Conservation (phyloP, 2,888 invertebrate species). For the Trachelus tabidus region DNA sequence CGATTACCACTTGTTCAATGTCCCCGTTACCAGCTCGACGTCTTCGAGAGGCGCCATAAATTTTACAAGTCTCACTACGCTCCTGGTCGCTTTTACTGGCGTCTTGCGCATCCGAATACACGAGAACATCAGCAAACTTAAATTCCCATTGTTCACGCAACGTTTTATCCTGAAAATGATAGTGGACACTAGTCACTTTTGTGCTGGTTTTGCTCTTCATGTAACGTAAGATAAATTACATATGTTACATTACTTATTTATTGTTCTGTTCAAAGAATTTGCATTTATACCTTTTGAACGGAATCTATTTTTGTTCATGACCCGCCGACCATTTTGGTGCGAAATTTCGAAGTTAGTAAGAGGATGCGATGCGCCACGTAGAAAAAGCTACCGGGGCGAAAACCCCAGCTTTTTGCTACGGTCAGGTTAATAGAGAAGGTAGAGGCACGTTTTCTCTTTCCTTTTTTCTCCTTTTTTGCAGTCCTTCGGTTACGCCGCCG, state of each 20-base stretch:
- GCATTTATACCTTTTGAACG: background rate
- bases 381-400: slow-evolving; percentile 33
- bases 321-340: background rate
- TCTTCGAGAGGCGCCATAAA: background rate
- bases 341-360: background rate
- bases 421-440: slow-evolving; percentile 15
- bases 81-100: background rate
- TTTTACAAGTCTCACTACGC: background rate
- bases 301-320: background rate
- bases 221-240: background rate
- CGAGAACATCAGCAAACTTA: slow-evolving; percentile 22
- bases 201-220: background rate
- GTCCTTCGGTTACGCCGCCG: background rate
- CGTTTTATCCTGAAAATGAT: slow-evolving; percentile 8
- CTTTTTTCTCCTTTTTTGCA: background rate
- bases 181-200: slow-evolving; percentile 10
- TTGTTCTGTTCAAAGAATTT: background rate
- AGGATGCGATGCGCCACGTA: background rate
- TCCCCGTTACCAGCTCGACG: background rate
- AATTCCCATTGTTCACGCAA: slow-evolving; percentile 21
- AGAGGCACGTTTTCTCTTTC: slow-evolving; percentile 6
- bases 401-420: slow-evolving; percentile 27
- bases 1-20: background rate
- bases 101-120: background rate
- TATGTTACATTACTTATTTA: background rate